phyloP scores from a whole-genome alignment of 2,797 vertebrate species.

The Pachyuromys duprasi region DNA sequence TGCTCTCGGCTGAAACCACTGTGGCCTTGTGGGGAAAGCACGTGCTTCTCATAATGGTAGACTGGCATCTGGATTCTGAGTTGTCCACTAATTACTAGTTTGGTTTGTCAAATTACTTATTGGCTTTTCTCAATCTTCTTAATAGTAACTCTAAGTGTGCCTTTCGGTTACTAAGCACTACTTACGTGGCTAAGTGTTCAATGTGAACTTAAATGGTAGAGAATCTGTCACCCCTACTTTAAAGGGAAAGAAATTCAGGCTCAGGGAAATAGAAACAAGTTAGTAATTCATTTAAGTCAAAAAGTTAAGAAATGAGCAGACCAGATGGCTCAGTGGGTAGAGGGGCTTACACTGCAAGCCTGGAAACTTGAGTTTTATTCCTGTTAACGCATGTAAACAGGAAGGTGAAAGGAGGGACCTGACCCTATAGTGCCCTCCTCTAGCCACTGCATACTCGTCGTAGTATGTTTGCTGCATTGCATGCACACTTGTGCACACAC shows the following conservation, averaged over 20 bases:
- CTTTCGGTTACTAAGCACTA: neutral
- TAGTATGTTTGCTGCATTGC: too few relatives aligned
- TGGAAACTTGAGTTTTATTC: neutral
- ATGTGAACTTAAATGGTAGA: neutral
- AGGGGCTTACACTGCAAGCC: neutral
- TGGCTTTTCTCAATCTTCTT: neutral
- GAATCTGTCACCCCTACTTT: neutral
- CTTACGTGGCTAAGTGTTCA: neutral
- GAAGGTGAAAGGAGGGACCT: neutral
- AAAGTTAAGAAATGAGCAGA: neutral
- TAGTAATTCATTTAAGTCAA: constrained; percentile 1
- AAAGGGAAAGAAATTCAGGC: constrained; percentile 23
- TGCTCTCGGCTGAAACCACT: neutral
- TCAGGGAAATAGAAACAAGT: neutral
- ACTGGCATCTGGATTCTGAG: neutral
- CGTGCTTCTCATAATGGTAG: neutral
- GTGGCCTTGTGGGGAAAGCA: neutral
- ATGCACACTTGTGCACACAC: neutral
- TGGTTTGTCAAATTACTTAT: neutral
- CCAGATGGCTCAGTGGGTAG: neutral
- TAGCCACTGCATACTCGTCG: neutral
- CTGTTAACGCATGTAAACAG: neutral
- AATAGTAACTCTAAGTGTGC: neutral
- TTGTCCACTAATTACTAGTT: neutral
- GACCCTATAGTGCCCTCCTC: neutral